Conservation (phyloP, 2,888 invertebrate species). For the Parnassius apollo region DNA sequence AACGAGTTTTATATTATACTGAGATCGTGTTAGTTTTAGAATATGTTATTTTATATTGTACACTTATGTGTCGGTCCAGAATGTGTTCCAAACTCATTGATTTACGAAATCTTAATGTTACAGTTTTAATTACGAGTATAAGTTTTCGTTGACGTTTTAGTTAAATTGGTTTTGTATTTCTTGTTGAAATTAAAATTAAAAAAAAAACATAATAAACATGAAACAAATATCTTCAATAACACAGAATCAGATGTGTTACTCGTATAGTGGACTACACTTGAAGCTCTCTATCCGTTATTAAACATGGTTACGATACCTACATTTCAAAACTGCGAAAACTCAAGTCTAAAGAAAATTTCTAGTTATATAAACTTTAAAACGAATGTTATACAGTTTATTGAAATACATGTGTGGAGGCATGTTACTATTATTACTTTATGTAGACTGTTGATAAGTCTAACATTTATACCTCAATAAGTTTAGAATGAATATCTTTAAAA, state of each 20-base stretch:
- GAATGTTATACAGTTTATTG: slow-evolving; percentile 50
- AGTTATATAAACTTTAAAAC: slow-evolving; percentile 38
- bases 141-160: slow-evolving; percentile 56
- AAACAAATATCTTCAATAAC: not conserved
- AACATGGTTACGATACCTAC: slow-evolving; percentile 40
- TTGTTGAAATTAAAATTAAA: slow-evolving; percentile 16
- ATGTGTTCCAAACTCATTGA: slow-evolving; percentile 73
- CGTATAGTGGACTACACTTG: slow-evolving; percentile 11
- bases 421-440: slow-evolving; percentile 62
- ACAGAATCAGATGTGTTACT: slow-evolving; percentile 6
- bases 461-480: slow-evolving; percentile 78
- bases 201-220: not conserved
- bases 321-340: slow-evolving; percentile 50
- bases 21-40: slow-evolving; percentile 62
- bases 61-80: slow-evolving; percentile 60
- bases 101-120: slow-evolving; percentile 57
- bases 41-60: slow-evolving; percentile 55
- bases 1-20: slow-evolving; percentile 64
- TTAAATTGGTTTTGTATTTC: slow-evolving; percentile 9
- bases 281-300: slow-evolving; percentile 60
- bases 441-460: slow-evolving; percentile 70
- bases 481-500: slow-evolving; percentile 72
- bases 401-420: slow-evolving; percentile 54
- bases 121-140: slow-evolving; percentile 40
- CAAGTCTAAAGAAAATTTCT: slow-evolving; percentile 23